Percentiles rank a stretch among this genome's conserved stretches.
These are phyloP conservation scores for Myodes glareolus DNA, from an alignment of 2,113 vertebrate genomes.

Conservation along the genomic window DNA sequence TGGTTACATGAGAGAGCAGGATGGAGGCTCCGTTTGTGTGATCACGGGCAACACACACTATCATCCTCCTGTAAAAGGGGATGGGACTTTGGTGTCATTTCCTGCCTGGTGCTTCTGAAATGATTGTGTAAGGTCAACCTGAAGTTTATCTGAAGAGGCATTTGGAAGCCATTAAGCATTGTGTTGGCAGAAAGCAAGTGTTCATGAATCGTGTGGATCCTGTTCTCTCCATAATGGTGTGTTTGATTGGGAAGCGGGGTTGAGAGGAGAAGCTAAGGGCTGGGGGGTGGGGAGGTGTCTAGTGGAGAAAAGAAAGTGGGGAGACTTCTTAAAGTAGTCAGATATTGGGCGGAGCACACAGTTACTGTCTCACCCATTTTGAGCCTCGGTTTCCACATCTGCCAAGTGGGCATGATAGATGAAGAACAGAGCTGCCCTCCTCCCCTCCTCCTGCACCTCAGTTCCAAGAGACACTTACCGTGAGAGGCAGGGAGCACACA, in stretches of 20 bases:
- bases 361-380: neutral
- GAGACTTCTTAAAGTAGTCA: neutral
- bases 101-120: neutral
- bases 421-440: accelerated
- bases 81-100: neutral
- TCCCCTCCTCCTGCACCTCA: accelerated
- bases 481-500: slow-evolving; percentile 93
- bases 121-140: neutral
- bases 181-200: neutral
- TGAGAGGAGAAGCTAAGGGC: neutral
- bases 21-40: neutral
- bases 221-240: neutral
- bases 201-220: neutral
- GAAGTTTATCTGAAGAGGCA: neutral
- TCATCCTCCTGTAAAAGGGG: neutral
- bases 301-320: neutral
- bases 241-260: neutral
- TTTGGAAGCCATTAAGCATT: neutral
- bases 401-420: accelerated
- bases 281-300: too few relatives aligned
- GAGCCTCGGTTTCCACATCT: neutral
- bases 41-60: accelerated
- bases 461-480: slow-evolving; percentile 85
- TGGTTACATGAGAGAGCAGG: neutral
- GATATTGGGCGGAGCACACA: neutral